Base-by-base conservation (phyloP, 2,888 invertebrate species). In the Andrena hattorfiana region DNA sequence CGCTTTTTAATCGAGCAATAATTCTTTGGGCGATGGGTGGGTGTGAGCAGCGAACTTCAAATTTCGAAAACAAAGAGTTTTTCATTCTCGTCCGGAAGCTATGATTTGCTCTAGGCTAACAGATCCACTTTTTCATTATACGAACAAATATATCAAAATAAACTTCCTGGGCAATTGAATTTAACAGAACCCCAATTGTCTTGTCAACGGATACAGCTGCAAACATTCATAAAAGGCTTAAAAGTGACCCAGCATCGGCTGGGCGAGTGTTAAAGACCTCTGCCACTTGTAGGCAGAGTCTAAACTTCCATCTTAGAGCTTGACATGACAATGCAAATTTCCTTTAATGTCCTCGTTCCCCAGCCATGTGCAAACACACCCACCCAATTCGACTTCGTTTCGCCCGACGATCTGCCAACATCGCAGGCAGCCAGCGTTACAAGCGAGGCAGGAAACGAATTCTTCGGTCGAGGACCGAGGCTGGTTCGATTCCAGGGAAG, bases 1-100 rank as follows among this genome's bases (percentile, higher is more conserved):
- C 16, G 16, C 35, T 56, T 70, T 63, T 70, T 60, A 70, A 70
- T 60, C 70, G 30, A 70, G 60, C n/a, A 70, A 70, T 70, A 60
- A 70, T 70, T 60, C 60, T 28, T n/a, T 56, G 30, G 56, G 16
- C 26, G 30, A 20, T 2, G 60, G 1, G 20, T 7, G 28, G 5
- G 2, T 4, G 2, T 16, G n/a, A 20, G 5, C 10, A 16, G 42
- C 13, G 10, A 23, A 48, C 2, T 23, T 42, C 7, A 13, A 60
- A 48, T 60, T 60, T 70, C 28, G 6, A 48, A 30, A 23, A 60
- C 2, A 13, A 1, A 7, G 2, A 8, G 42, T 48, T 30, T 60
- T 28, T 28, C 59, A 48, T 28, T 70, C 48, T 30, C 42, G 59
- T 48, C 28, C 28, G 35, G 60, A 70, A 35, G 6, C 10, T 59